phyloP scores from a whole-genome alignment of 2,888 invertebrate genomes.

The Papilio elwesi region DNA sequence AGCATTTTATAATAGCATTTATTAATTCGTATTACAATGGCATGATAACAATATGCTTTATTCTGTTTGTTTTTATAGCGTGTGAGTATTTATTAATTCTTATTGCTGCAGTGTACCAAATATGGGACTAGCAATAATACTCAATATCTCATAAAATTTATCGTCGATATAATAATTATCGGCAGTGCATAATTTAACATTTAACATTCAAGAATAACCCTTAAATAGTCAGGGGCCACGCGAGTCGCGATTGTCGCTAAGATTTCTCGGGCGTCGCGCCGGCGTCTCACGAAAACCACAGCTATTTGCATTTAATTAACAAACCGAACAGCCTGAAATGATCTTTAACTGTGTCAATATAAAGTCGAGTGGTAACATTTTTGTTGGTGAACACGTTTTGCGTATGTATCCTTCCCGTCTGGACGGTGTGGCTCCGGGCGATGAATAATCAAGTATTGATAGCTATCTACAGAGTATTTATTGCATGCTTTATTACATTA shows the following conservation, averaged over 20 bases:
- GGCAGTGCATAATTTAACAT: constrained; percentile 30
- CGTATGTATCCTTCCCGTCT: constrained; percentile 44
- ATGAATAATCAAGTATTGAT: constrained; percentile 41
- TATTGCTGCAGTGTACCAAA: neutral
- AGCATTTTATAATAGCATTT: no score
- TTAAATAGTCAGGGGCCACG: constrained; percentile 34
- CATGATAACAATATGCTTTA: no score
- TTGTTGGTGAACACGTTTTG: constrained; percentile 30
- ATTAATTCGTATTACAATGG: no score
- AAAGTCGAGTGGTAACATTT: constrained; percentile 24
- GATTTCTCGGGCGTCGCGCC: constrained; percentile 40
- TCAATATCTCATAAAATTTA: constrained; percentile 25
- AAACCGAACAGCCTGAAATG: constrained; percentile 19
- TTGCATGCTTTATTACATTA: constrained; percentile 38
- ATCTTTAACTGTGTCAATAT: constrained; percentile 27
- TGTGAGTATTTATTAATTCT: neutral
- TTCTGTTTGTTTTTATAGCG: no score
- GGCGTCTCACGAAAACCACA: constrained; percentile 35
- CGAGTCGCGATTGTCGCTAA: constrained; percentile 39
- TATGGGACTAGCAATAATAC: neutral
- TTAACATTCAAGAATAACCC: constrained; percentile 37
- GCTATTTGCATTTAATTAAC: constrained; percentile 23
- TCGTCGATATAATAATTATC: constrained; percentile 34
- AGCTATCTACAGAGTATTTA: constrained; percentile 38
- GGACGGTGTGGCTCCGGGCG: constrained; percentile 41